Conservation (phyloP, 2,113 vertebrate genomes). For the Ploceus nigricollis region DNA sequence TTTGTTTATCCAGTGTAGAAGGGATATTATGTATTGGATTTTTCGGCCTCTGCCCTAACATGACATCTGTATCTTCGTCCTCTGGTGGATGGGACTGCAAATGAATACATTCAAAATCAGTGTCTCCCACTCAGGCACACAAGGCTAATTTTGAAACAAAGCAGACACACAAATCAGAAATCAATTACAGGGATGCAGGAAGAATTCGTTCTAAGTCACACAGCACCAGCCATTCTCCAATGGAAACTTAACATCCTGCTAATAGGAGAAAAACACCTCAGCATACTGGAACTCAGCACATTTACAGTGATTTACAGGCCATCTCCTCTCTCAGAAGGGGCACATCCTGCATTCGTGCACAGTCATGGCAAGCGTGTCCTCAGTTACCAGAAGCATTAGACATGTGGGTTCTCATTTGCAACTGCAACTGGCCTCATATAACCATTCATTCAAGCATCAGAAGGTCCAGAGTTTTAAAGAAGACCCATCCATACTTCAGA, state of each 20-base stretch:
- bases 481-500: background rate
- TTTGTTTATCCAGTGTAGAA: slow-evolving; percentile 98
- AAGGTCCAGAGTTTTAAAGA: background rate
- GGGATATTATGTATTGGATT: slow-evolving; percentile 93
- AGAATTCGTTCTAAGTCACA: slow-evolving; percentile 4
- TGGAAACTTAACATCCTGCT: background rate
- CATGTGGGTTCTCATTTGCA: background rate
- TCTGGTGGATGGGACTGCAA: slow-evolving; percentile 85
- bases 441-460: background rate
- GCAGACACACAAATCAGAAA: slow-evolving; percentile 50
- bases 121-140: slow-evolving; percentile 19
- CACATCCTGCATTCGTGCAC: background rate
- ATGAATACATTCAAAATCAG: slow-evolving; percentile 70
- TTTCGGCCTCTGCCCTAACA: slow-evolving; percentile 91
- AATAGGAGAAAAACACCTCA: background rate
- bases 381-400: background rate
- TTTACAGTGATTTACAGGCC: background rate
- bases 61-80: slow-evolving; percentile 87
- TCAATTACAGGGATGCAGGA: slow-evolving; percentile 20
- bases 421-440: background rate
- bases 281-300: background rate
- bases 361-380: background rate
- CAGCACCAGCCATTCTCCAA: background rate
- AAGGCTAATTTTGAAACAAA: slow-evolving; percentile 48
- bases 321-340: background rate